Conservation (phyloP, 2,797 vertebrate species). For the Manis javanica region DNA sequence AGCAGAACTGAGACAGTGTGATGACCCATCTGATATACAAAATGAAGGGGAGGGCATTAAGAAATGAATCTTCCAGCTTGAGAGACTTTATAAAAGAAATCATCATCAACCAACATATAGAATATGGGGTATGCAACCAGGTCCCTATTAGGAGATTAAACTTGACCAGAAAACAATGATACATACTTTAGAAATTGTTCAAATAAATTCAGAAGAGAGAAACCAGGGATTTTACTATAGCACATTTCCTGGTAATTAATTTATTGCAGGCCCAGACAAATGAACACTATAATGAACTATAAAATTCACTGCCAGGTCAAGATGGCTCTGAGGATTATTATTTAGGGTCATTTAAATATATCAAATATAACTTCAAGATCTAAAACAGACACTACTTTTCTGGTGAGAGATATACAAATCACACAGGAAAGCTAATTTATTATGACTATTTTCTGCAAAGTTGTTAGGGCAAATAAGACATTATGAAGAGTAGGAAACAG, state of each 20-base stretch:
- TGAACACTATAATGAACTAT: not conserved
- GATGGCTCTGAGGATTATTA: not conserved
- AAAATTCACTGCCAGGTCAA: not conserved
- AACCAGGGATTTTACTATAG: not conserved
- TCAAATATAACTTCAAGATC: not conserved
- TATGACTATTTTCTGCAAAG: not conserved
- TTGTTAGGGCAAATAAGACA: not conserved
- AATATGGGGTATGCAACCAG: not conserved
- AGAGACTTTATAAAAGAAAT: not conserved
- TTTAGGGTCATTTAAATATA: conserved; percentile 18
- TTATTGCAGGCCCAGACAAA: not conserved
- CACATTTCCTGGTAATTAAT: not conserved
- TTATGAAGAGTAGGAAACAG: not conserved
- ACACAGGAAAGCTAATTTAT: not conserved
- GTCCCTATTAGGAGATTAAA: not conserved
- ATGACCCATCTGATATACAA: not conserved
- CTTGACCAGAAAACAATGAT: not conserved
- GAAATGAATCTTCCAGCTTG: not conserved
- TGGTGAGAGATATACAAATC: not conserved
- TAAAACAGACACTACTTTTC: not conserved
- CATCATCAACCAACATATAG: not conserved
- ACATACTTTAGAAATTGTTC: not conserved
- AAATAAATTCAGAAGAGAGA: not conserved
- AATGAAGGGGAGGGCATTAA: conserved; percentile 22
- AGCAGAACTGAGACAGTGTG: not conserved